Conservation (phyloP, 2,888 invertebrate species). For the Lepidochrysops patricia region DNA sequence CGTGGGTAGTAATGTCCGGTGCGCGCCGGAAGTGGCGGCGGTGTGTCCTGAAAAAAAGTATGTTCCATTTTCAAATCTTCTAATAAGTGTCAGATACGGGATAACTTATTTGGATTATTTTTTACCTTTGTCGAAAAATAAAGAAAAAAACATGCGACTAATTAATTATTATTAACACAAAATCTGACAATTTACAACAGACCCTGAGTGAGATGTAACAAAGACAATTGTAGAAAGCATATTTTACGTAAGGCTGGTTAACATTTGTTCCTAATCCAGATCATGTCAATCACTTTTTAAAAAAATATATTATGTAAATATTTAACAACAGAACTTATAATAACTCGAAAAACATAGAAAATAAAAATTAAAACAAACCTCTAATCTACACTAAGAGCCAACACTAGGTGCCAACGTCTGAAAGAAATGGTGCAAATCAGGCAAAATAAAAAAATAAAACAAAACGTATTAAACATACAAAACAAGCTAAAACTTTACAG, state of each 20-base stretch:
- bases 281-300: too few species aligned
- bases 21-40: conserved; percentile 65
- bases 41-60: conserved; percentile 50
- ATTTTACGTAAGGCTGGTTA: too few species aligned
- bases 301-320: too few species aligned
- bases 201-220: too few species aligned
- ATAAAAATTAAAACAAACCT: conserved; percentile 46
- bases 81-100: too few species aligned
- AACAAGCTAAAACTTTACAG: neutral
- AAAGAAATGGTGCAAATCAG: conserved; percentile 29
- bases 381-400: conserved; percentile 43
- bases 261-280: too few species aligned
- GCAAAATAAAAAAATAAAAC: conserved; percentile 12
- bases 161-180: too few species aligned
- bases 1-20: conserved; percentile 64
- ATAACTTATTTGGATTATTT: too few species aligned
- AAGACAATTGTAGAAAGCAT: too few species aligned
- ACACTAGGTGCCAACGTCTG: conserved; percentile 63
- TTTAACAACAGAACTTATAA: neutral
- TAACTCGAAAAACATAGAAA: conserved; percentile 23
- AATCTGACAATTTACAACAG: too few species aligned
- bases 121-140: too few species aligned
- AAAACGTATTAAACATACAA: conserved; percentile 5
- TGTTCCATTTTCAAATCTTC: neutral
- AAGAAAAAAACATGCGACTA: too few species aligned